Evolutionary conservation across 23 tunicate genomes (phyloP), one percentile per base, ranked within the genome.

Genomic region (Corella eumyota): DNA sequence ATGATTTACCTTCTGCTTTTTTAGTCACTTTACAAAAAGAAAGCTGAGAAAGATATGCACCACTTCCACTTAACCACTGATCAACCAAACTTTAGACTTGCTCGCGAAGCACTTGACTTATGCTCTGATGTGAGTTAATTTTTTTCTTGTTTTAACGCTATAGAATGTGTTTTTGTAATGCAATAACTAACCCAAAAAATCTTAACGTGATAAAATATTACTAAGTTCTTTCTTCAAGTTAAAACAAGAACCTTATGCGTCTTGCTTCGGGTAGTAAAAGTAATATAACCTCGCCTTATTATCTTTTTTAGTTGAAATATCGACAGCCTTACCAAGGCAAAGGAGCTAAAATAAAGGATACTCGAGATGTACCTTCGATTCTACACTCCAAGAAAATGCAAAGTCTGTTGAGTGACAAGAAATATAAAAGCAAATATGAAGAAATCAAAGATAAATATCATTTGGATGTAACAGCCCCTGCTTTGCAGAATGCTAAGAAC

Each of bases 321-420:
- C 63, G 72, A 24, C 78, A 69, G 59, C 72, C 81, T 27, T 45
- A 68, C 32, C 62, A 69, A 51, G 94, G 94, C 53, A 69, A 84
- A 70, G 94, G 73, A 35, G 71, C 77, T 22, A 84, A 38, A 15
- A 45, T 84, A 13, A 38, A 62, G 31, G 72, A 56, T 20, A 52
- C 56, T 19, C 36, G 45, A 19, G 94, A 84, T 48, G 57, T 75
- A n/a, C 83, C 83, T 22, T 60, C 70, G 0, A 52, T 84, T 15
- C 45, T 75, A 26, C 94, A 84, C 72, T 75, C 77, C 3, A 84
- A 84, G 64, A 75, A 75, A 33, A 81, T 74, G 79, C 97, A 90
- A 32, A 74, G 64, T 21, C 66, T 90, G 11, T 58, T 83, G 17
- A 80, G 91, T 40, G 91, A 74, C 25, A 69, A 65, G 20, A 56